Evolutionary conservation across 2,113 vertebrate genomes (phyloP), one percentile per base, ranked within the genome.

Genomic region (Apteryx mantelli): DNA sequence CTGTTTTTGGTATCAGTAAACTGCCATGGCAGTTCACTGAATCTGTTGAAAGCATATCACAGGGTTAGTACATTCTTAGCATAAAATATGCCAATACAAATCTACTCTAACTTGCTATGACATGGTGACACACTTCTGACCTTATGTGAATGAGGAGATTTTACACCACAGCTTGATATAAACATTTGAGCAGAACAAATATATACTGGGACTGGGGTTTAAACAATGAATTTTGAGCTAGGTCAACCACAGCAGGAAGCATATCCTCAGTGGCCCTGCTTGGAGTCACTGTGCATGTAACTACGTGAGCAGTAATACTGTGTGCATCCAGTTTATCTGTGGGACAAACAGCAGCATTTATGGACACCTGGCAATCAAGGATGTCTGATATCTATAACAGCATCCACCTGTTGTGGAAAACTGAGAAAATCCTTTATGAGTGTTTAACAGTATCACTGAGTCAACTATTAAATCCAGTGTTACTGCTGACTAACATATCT

Each of bases 31-130:
- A 85, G n/a, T 11, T 56, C 60, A 85, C 9, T 44, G 46, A 56
- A 36, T 50, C 46, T 56, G 20, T 48, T 89, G 61, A 75, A 92
- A 93, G 26, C 17, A 24, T 55, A 26, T 32, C 46, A 44, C 55
- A 21, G 13, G 4, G 3, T 55, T 55, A 55, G 53, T 63, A n/a
- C 6, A 20, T 44, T 78, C 32, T 78, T 78, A 30, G 13, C 20
- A 63, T 40, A 88, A 74, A 84, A 68, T 48, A 55, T 14, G 22
- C 17, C 17, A 48, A n/a, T 14, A 36, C 8, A 77, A 82, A 63
- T 14, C 4, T 40, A 30, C 0, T 0, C 18, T 46, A 71, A 13
- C 1, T 3, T 2, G 2, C 11, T 13, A 26, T 2, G 2, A 55
- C 8, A 15, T 18, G 34, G 44, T 88, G 52, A 53, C 46, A 74